Evolutionary conservation across 1,140 invertebrate species (phyloP).

Genomic region (Tetragonula clypearis): DNA sequence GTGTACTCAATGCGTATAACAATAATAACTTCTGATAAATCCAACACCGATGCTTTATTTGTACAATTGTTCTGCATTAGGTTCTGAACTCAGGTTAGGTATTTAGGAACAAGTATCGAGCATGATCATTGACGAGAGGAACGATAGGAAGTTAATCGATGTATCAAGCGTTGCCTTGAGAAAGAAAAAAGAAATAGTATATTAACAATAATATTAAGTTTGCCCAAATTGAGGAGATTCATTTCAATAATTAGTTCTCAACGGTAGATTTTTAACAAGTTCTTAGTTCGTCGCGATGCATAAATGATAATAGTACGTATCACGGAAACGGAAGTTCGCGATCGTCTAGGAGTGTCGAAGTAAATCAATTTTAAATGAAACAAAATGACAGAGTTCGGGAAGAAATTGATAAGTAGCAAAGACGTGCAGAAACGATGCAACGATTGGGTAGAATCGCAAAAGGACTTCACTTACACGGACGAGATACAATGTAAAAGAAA

Average conservation of each 20-base stretch:
- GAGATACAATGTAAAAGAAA: conserved; percentile 58
- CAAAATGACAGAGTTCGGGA: conserved; percentile 57
- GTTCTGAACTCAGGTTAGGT: conserved; percentile 43
- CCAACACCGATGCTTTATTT: neutral
- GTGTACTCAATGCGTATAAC: neutral
- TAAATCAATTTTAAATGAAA: neutral
- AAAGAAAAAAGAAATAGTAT: no score
- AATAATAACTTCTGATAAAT: neutral
- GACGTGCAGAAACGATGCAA: conserved; percentile 74
- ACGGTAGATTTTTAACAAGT: neutral
- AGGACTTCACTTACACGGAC: conserved; percentile 44
- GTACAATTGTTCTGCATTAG: neutral
- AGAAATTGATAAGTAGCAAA: conserved; percentile 66
- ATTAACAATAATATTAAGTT: no score
- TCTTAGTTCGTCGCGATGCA: neutral
- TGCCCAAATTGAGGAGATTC: neutral
- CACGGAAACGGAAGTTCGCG: neutral
- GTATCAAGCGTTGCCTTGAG: neutral
- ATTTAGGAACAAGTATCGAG: neutral
- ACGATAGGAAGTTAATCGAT: neutral
- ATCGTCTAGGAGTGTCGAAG: neutral
- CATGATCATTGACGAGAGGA: conserved; percentile 4
- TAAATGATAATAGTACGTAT: neutral
- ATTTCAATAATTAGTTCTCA: neutral
- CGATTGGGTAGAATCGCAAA: conserved; percentile 74